phyloP scores from a whole-genome alignment of 2,888 invertebrate species.

The Melanostoma scalare region DNA sequence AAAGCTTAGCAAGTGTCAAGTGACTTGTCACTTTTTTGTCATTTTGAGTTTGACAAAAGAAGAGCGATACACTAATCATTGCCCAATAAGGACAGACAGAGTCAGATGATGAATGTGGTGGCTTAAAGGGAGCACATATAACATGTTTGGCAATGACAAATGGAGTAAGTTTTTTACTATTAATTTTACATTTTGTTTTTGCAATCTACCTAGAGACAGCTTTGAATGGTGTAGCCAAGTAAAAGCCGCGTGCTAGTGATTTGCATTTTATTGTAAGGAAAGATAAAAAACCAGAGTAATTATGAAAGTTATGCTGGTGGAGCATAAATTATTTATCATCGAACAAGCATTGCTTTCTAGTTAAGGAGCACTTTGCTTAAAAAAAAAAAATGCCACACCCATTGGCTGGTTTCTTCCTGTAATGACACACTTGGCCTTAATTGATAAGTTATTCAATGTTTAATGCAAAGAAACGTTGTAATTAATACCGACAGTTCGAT shows the following conservation, averaged over 20 bases:
- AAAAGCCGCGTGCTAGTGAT: neutral
- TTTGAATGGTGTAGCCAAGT: neutral
- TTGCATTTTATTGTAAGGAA: conserved; percentile 20
- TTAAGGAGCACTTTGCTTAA: neutral
- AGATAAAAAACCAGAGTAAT: neutral
- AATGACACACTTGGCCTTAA: conserved; percentile 15
- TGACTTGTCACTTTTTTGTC: conserved; percentile 25
- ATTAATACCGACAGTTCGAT: conserved; percentile 3
- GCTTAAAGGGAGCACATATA: neutral
- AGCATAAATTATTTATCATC: neutral
- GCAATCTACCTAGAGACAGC: neutral
- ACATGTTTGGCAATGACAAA: neutral
- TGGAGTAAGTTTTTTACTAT: neutral
- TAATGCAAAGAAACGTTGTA: neutral
- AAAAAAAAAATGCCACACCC: conserved; percentile 4
- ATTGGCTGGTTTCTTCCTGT: conserved; percentile 13
- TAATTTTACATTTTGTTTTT: neutral
- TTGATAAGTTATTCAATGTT: neutral
- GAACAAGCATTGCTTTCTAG: neutral
- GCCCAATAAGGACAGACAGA: conserved; percentile 2
- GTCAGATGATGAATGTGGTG: conserved; percentile 14
- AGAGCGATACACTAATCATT: conserved; percentile 12
- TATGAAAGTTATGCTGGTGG: conserved; percentile 13
- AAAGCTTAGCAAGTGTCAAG: conserved; percentile 24
- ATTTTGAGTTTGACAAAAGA: conserved; percentile 28